These are phyloP conservation scores for Psammodynastes pulverulentus DNA, from an alignment of 2,113 vertebrate genomes.

Conservation along the genomic window DNA sequence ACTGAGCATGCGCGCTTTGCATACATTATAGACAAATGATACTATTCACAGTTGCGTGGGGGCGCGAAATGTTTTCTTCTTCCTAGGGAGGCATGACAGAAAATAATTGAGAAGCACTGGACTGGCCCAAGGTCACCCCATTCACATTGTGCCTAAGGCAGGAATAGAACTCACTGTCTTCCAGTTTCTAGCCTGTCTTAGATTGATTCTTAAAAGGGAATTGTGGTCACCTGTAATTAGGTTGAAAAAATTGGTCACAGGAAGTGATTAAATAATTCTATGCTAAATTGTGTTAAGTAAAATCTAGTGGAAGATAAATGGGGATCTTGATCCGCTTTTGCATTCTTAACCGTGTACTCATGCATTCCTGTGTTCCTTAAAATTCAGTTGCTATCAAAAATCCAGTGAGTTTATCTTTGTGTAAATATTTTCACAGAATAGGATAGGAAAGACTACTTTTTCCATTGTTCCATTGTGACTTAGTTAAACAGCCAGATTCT, in stretches of 20 bases:
- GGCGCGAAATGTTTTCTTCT: too few species aligned
- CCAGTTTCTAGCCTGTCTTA: neutral
- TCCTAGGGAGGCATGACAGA: too few species aligned
- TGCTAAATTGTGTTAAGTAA: neutral
- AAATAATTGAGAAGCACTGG: too few species aligned
- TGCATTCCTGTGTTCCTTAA: neutral
- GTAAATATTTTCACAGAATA: constrained; percentile 7
- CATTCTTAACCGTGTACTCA: neutral
- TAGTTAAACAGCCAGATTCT: neutral
- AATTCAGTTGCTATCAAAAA: neutral
- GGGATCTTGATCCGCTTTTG: neutral
- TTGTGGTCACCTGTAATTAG: neutral
- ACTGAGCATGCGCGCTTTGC: too few species aligned
- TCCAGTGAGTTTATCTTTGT: neutral
- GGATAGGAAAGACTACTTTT: neutral
- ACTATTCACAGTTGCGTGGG: too few species aligned
- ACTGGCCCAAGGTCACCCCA: too few species aligned
- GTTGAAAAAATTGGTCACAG: neutral
- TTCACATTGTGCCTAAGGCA: too few species aligned
- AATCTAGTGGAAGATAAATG: neutral
- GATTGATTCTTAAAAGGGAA: neutral
- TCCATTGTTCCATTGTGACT: neutral
- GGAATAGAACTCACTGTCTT: too few species aligned
- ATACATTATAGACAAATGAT: too few species aligned
- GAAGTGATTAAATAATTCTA: neutral